These are phyloP conservation scores for Oscheius sp. DNA, from an alignment of 2,888 invertebrate genomes.

Conservation along the genomic window DNA sequence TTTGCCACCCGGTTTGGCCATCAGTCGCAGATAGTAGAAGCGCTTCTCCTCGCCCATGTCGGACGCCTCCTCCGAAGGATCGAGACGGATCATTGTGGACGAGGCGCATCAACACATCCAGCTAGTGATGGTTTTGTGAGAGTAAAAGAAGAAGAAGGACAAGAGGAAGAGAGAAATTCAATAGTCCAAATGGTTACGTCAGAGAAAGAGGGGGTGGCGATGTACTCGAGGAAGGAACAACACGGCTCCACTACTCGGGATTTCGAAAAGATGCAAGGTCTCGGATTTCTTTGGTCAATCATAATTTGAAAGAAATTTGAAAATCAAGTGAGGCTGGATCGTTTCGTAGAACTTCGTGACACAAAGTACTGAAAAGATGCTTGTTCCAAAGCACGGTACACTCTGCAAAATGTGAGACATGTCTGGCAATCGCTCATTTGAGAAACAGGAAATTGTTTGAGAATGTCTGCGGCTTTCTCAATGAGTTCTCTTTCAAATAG, in stretches of 20 bases:
- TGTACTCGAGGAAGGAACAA: neutral
- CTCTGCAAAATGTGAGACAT: too few species aligned
- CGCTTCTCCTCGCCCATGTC: conserved; percentile 67
- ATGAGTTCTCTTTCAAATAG: too few species aligned
- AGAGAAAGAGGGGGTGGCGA: neutral
- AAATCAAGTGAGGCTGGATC: too few species aligned
- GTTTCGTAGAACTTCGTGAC: too few species aligned
- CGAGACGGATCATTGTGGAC: conserved; percentile 54
- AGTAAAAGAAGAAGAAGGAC: conserved; percentile 11
- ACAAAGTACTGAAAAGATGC: too few species aligned
- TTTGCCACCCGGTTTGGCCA: conserved; percentile 72
- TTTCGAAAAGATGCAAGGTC: neutral
- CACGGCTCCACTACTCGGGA: neutral
- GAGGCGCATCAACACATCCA: conserved; percentile 26
- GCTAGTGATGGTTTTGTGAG: neutral
- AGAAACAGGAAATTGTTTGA: too few species aligned
- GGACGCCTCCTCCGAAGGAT: conserved; percentile 52
- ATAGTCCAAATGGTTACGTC: neutral
- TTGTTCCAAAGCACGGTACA: too few species aligned
- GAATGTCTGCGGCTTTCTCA: too few species aligned
- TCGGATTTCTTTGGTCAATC: neutral
- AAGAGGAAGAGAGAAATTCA: conserved; percentile 21
- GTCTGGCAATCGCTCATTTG: too few species aligned
- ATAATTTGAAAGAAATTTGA: too few species aligned
- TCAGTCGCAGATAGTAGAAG: conserved; percentile 73